Evolutionary conservation across 92 coral and sea anemone genomes (phyloP).

Genomic region (Epizoanthus scotinus): DNA sequence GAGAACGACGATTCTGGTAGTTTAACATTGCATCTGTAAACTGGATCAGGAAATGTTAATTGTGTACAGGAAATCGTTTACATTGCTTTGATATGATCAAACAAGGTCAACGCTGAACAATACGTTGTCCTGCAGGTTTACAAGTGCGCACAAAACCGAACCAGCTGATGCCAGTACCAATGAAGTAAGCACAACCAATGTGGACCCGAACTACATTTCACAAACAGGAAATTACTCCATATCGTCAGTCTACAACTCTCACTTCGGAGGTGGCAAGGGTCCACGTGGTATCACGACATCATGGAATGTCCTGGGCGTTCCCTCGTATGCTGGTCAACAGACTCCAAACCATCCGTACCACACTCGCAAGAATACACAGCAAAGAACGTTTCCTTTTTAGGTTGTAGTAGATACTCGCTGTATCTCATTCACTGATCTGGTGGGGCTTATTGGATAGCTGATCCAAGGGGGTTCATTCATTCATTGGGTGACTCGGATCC

Average conservation of each 20-base stretch:
- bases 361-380: constrained; percentile 15
- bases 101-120: neutral
- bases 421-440: neutral
- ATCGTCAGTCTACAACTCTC: constrained; percentile 60
- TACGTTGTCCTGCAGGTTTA: neutral
- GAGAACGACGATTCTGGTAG: too few species aligned
- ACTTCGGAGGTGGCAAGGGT: constrained; percentile 46
- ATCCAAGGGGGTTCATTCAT: too few species aligned
- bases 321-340: constrained; percentile 41
- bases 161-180: neutral
- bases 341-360: constrained; percentile 28
- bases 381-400: constrained; percentile 50
- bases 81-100: too few species aligned
- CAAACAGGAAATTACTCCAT: constrained; percentile 78
- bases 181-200: constrained; percentile 26
- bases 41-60: too few species aligned
- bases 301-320: constrained; percentile 95
- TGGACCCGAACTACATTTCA: constrained; percentile 49
- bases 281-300: constrained; percentile 70
- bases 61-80: too few species aligned
- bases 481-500: too few species aligned
- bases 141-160: neutral
- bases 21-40: too few species aligned
- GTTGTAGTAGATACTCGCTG: neutral
- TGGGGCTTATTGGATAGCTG: too few species aligned